These are phyloP conservation scores for Chloroclystis v-ata DNA, from an alignment of 2,888 invertebrate genomes.

Conservation along the genomic window DNA sequence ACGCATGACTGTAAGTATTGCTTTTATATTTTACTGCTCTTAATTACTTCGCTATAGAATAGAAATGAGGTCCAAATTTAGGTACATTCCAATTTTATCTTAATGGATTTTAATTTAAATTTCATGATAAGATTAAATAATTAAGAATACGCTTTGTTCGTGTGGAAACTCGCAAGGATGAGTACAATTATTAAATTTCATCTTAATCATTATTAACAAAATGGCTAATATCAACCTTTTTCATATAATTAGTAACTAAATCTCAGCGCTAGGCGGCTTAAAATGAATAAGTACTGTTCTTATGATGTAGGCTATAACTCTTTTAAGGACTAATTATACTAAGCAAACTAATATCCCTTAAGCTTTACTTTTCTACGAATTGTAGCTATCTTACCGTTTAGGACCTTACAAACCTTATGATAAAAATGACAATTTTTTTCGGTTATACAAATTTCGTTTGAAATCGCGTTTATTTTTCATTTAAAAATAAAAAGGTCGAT, in stretches of 20 bases:
- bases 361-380: constrained; percentile 72
- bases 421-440: constrained; percentile 14
- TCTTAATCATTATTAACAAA: constrained; percentile 13
- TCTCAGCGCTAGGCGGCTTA: constrained; percentile 29
- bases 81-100: constrained; percentile 7
- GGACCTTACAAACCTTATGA: constrained; percentile 40
- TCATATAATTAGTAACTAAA: background rate
- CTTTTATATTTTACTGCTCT: constrained; percentile 32
- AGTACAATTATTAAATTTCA: constrained; percentile 1
- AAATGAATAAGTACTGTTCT: constrained; percentile 64
- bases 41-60: constrained; percentile 21
- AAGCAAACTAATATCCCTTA: constrained; percentile 63
- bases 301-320: constrained; percentile 73
- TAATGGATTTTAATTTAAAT: background rate
- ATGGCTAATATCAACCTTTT: background rate
- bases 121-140: background rate
- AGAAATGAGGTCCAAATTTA: constrained; percentile 22
- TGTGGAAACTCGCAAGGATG: background rate
- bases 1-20: constrained; percentile 56
- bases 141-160: background rate
- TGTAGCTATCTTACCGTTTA: constrained; percentile 52
- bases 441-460: background rate
- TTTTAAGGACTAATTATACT: constrained; percentile 59
- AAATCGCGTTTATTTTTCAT: constrained; percentile 2
- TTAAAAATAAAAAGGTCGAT: constrained; percentile 1